These are phyloP conservation scores for Tichodroma muraria DNA, from an alignment of 2,113 vertebrate genomes.

Conservation along the genomic window DNA sequence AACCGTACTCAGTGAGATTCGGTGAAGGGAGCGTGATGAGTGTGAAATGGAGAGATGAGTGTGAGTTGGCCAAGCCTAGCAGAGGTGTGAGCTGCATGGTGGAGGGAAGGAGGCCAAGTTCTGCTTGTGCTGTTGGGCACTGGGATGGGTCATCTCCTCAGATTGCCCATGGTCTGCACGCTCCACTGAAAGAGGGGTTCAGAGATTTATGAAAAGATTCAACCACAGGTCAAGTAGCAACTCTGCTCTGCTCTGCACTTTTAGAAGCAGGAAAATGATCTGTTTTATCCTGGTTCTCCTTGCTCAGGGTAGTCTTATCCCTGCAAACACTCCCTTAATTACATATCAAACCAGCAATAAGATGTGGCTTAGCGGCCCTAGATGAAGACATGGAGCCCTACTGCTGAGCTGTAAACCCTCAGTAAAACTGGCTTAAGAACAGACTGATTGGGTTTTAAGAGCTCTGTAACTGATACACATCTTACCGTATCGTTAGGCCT, in stretches of 20 bases:
- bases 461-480: constrained; percentile 65
- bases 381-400: constrained; percentile 48
- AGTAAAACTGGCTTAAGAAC: constrained; percentile 59
- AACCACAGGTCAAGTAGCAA: not conserved
- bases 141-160: rapidly evolving
- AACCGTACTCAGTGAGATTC: rapidly evolving
- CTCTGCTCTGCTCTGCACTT: not conserved
- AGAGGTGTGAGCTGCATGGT: not conserved
- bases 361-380: constrained; percentile 12
- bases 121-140: rapidly evolving
- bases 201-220: not conserved
- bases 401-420: constrained; percentile 38
- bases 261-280: not conserved
- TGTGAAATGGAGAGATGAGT: not conserved
- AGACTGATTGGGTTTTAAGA: constrained; percentile 60
- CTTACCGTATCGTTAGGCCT: constrained; percentile 23
- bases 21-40: rapidly evolving
- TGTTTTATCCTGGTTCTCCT: not conserved
- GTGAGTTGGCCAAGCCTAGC: not conserved
- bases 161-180: rapidly evolving
- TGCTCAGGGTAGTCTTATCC: not conserved
- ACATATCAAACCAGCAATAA: constrained; percentile 22
- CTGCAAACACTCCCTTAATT: not conserved
- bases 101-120: not conserved
- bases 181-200: not conserved